Conservation (phyloP, 2,888 invertebrate species). For the Apamea sordens region DNA sequence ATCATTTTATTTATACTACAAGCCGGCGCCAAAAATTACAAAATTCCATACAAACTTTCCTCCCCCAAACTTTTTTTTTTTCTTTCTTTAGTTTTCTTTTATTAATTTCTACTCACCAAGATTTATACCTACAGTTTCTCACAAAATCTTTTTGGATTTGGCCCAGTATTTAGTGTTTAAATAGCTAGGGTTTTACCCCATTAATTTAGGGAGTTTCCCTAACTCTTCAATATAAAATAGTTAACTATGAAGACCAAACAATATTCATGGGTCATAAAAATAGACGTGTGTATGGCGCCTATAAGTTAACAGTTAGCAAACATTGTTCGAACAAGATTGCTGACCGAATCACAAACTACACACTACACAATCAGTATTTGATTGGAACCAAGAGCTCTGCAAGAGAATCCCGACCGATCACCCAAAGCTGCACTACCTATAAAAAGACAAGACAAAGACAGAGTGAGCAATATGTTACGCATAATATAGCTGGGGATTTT, state of each 20-base stretch:
- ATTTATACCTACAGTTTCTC: background rate
- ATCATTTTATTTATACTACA: conserved; percentile 28
- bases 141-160: background rate
- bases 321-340: background rate
- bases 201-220: no score
- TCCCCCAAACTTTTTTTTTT: no score
- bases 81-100: no score
- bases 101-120: no score
- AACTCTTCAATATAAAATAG: no score
- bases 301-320: background rate
- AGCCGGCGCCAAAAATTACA: background rate
- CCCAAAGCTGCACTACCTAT: background rate
- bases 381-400: background rate
- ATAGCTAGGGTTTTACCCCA: no score
- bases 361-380: no score
- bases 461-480: background rate
- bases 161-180: background rate
- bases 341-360: background rate
- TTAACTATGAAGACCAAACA: background rate
- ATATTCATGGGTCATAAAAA: background rate
- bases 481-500: background rate
- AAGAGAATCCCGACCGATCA: no score
- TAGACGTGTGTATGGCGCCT: background rate
- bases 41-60: background rate
- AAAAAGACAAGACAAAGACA: background rate